Base-by-base conservation (phyloP, 2,888 invertebrate genomes). In the Eutolmus rufibarbis region DNA sequence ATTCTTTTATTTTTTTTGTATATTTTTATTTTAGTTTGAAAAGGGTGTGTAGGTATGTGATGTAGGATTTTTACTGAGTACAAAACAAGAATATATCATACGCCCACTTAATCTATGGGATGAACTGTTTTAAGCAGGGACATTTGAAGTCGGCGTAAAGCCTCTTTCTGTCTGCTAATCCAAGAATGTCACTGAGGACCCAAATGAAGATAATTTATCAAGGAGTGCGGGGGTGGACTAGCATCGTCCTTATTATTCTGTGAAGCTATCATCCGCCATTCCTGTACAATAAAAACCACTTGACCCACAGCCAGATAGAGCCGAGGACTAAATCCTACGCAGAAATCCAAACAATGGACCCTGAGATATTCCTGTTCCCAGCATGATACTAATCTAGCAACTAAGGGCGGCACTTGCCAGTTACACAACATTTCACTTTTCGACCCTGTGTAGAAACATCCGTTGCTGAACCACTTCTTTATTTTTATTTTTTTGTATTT, bases 371-470 rank as follows among this genome's bases (percentile, higher is more conserved):
- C n/a, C 56, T 37, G 19, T 66, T 28, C 66, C 28, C 66, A 51
- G 51, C 51, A 66, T 66, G 51, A 82, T 82, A 57, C 57, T 57
- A 82, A 82, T 82, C 57, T 37, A 31, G 57, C 37, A 82, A 82
- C 57, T 57, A 66, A 66, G 66, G 66, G 66, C 66, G 82, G 57
- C 82, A 82, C 82, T 82, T 82, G 82, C 82, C 82, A 82, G 82
- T 82, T 82, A 82, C 82, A 82, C 82, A 66, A 57, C 82, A 82
- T 82, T 82, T 82, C 66, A 82, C 82, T 82, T 82, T 57, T 37
- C 37, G n/a, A 66, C 66, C 66, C 66, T 66, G 2, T 23, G 66
- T 66, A 23, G 23, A 66, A 66, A 66, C 66, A 66, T 66, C 66
- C 66, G 66, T n/a, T n/a, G 51, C n/a, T 51, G 51, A 23, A 66